Evolutionary conservation across 2,888 invertebrate genomes (phyloP).

Genomic region (Phragmatobia fuliginosa): DNA sequence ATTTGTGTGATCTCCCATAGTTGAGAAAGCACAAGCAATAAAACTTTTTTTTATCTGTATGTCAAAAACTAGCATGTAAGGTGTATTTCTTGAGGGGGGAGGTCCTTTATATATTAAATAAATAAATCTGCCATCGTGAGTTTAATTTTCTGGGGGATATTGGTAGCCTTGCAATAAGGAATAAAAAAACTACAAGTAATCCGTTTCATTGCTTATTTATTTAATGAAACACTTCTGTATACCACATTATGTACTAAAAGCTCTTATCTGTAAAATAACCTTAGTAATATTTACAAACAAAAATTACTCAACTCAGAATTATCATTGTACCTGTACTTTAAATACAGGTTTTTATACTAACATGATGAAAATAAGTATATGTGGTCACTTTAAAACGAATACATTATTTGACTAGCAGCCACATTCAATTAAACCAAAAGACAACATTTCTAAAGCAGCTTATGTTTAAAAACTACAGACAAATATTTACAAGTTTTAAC

Average conservation of each 20-base stretch:
- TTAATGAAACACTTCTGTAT: constrained; percentile 72
- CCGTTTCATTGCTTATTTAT: constrained; percentile 66
- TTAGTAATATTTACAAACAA: constrained; percentile 61
- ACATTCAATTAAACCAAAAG: constrained; percentile 15
- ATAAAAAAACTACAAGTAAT: constrained; percentile 29
- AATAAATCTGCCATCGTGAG: too few species aligned
- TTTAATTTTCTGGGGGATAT: too few species aligned
- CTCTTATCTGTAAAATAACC: constrained; percentile 54
- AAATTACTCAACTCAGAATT: constrained; percentile 24
- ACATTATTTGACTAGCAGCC: constrained; percentile 17
- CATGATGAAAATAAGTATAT: neutral
- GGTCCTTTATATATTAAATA: too few species aligned
- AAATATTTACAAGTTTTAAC: constrained; percentile 26
- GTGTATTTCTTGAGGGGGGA: too few species aligned
- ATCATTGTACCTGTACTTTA: constrained; percentile 28
- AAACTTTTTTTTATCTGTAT: too few species aligned
- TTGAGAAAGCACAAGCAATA: too few species aligned
- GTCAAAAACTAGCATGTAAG: too few species aligned
- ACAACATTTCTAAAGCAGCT: constrained; percentile 5
- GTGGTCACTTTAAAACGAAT: constrained; percentile 9
- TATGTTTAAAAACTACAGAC: constrained; percentile 1
- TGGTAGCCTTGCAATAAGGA: neutral
- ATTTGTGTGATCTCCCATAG: too few species aligned
- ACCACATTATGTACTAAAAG: constrained; percentile 59
- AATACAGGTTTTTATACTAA: constrained; percentile 21